Base-by-base conservation (phyloP, 2,888 invertebrate species). In the Stramonita haemastoma region DNA sequence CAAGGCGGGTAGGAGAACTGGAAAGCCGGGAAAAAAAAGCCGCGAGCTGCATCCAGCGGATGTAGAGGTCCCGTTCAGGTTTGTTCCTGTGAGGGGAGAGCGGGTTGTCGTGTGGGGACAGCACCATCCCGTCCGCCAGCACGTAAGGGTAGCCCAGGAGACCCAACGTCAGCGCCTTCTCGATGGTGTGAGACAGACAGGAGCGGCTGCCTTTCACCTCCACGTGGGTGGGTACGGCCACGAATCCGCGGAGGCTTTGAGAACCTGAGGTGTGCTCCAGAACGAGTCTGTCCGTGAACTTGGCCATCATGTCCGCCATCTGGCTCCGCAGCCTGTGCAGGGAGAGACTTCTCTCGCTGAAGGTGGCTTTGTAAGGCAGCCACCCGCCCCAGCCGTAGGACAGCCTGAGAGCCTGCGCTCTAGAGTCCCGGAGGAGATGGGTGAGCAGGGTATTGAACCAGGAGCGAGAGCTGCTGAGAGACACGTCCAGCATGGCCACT, bases 21-120 rank as follows among this genome's bases (percentile, higher is more conserved):
- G 96, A 99, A 98, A 0, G 98, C 98, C 0, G 99, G 98, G 93
- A 99, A 96, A 95, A n/a, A n/a, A n/a, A 99, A 99, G 0, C 98
- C 1, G 98, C 97, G 94, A 99, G 96, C 94, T 98, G 97, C 88
- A 98, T 96, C 99, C 99, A 99, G 93, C 98, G 96, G 56, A 98
- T 97, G 93, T 97, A 97, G 22, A 96, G 92, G 89, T 96, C 94
- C 36, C 92, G 92, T 5, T 22, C 46, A 8, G 46, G 46, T 8
- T 46, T 46, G 46, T 46, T 46, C 46, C 46, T 46, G 46, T 46
- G 46, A n/a, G n/a, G 13, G 60, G 60, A 60, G n/a, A n/a, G n/a
- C n/a, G n/a, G n/a, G n/a, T n/a, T n/a, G n/a, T n/a, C n/a, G n/a
- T n/a, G n/a, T n/a, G n/a, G 0, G 60, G 60, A 1, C 13, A 60